phyloP scores from a whole-genome alignment of 2,888 invertebrate genomes.

The Thymelicus sylvestris region DNA sequence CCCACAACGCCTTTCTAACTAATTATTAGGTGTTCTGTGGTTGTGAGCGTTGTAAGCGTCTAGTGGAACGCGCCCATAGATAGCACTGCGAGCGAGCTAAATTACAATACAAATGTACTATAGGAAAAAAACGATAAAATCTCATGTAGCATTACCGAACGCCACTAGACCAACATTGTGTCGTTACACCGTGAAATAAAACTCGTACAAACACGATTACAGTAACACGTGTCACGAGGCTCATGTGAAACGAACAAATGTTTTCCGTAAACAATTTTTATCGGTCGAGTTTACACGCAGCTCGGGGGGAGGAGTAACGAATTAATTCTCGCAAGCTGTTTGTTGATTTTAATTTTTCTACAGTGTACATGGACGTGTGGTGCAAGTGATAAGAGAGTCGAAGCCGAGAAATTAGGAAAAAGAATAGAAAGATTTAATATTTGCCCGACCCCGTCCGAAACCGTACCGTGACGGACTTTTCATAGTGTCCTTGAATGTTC shows the following conservation, averaged over 20 bases:
- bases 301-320: slow-evolving; percentile 7
- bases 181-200: slow-evolving; percentile 20
- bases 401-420: not conserved
- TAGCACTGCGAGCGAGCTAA: not conserved
- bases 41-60: too few species aligned
- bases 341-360: slow-evolving; percentile 31
- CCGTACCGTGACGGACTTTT: too few species aligned
- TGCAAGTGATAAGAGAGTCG: not conserved
- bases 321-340: slow-evolving; percentile 31
- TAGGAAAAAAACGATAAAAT: slow-evolving; percentile 1
- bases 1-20: too few species aligned
- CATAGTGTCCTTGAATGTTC: too few species aligned
- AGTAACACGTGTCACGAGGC: slow-evolving; percentile 29
- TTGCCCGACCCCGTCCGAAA: too few species aligned
- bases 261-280: slow-evolving; percentile 36
- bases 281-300: slow-evolving; percentile 25
- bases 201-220: slow-evolving; percentile 18
- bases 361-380: not conserved
- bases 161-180: not conserved
- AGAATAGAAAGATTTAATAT: not conserved
- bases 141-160: not conserved
- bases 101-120: slow-evolving; percentile 10
- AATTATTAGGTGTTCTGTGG: too few species aligned
- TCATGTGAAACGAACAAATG: slow-evolving; percentile 24
- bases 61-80: too few species aligned